Evolutionary conservation across 2,113 vertebrate genomes (phyloP), one percentile per base, ranked within the genome.

Genomic region (Meriones unguiculatus): DNA sequence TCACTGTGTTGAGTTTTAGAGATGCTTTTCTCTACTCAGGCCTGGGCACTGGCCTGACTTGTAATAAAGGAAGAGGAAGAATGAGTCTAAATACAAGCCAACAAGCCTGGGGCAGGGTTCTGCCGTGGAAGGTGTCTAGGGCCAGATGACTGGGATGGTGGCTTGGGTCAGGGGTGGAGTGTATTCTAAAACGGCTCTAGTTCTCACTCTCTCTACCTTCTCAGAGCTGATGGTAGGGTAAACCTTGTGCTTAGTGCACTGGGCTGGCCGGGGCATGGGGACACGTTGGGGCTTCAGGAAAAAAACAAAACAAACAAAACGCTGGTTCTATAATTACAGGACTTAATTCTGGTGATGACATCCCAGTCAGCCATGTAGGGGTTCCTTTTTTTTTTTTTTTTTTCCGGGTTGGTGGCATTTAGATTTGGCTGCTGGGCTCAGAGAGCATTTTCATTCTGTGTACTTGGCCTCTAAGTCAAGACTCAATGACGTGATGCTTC

Each of bases 341-440:
- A 73, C 70, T 15, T 35, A 30, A 50, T 50, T 35, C 30, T 7
- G 12, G 25, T 32, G 41, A 35, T 77, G 41, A n/a, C 7, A 62
- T 99, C 91, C 92, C 99, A 98, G 64, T 97, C 99, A 0, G 98
- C 98, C 3, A 98, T 98, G 13, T 98, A 98, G 28, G 99, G 99
- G 90, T 87, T 78, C 70, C 81, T 72, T 17, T 28, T 8, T 41
- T 54, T 52, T 67, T 28, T 78, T 46, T 46, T 46, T 46, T 38
- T 22, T 76, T 46, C 41, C 32, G 0, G 50, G 41, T 18, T 35
- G 28, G 52, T 72, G 30, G 1, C 13, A 18, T 88, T 41, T 65
- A 10, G 41, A n/a, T 77, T 80, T 69, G 2, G 1, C 14, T 11
- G n/a, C n/a, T 13, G 7, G 50, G 14, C 24, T 90, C 32, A 0